Base-by-base conservation (phyloP, 1,140 invertebrate species). In the Drosophila grimshawi region DNA sequence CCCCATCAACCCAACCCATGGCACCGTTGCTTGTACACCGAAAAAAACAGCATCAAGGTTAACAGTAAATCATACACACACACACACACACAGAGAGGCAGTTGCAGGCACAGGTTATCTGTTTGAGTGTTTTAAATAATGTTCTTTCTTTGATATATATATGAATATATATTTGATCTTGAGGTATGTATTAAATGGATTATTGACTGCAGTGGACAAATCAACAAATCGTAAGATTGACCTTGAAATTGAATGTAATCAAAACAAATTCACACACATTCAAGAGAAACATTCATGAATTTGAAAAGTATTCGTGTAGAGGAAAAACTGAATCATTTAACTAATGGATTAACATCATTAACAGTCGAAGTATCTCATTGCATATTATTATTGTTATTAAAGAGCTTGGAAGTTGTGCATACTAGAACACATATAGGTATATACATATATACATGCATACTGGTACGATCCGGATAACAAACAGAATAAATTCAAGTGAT, bases 41-140 rank as follows among this genome's bases (percentile, higher is more conserved):
- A 61, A 61, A 61, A 48, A 60, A 10, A 60, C n/a, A 19, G 33
- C 8, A 30, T 52, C 61, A 63, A 52, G 61, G 61, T 53, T 49
- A 64, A 33, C 39, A 35, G n/a, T 35, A 27, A 37, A 37, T 62
- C 59, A 62, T 48, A 19, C 19, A 8, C 46, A 49, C 27, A 49
- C 5, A 4, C 27, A 49, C 27, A 49, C 27, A 49, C 5, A 4
- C 27, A 49, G 5, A 30, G 5, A 7, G n/a, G 33, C 52, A 27
- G n/a, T 35, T 33, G n/a, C 27, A 30, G 19, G 29, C 37, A 41
- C 37, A 64, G 61, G 61, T 64, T 64, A 64, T 64, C 61, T 51
- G 10, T 10, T 39, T 30, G 19, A 52, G 11, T 1, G 27, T 53
- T 37, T 64, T 64, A 10, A 41, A 41, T 27, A 57, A 29, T 41